Base-by-base conservation (phyloP, 2,888 invertebrate species). In the Nasonovia ribisnigri region DNA sequence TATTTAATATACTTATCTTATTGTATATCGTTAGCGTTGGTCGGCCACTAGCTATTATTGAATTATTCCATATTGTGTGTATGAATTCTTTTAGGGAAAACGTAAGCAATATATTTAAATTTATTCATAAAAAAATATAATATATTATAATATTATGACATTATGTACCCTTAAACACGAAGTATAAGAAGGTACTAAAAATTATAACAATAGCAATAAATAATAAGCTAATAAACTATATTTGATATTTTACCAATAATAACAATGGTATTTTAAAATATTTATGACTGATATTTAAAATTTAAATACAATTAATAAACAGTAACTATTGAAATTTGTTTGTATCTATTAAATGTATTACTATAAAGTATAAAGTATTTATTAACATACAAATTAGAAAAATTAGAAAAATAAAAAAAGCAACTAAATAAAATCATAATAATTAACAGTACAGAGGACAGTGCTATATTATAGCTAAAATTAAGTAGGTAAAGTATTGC, bases 231-330 rank as follows among this genome's bases (percentile, higher is more conserved):
- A 51, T 51, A 16, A 51, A 67, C 16, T 67, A 36, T 46, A 46
- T 46, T 46, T 46, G 46, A 46, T 36, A 67, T 67, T 67, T 67
- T 5, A 36, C n/a, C 16, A 36, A 67, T 67, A 67, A 67, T 67
- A 67, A n/a, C n/a, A 13, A 67, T 67, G n/a, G n/a, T 67, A 67
- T 77, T 77, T 42, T 29, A 51, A 90, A 77, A 42, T 77, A 51
- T 60, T 46, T 42, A 51, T 51, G 36, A 90, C 48, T 77, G 77
- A 90, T 77, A 77, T 84, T n/a, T n/a, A n/a, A n/a, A n/a, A n/a
- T n/a, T n/a, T n/a, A 84, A 77, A 77, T 90, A 51, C 48, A 77
- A 90, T 48, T 51, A 77, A 11, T 51, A 77, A 90, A 90, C 48
- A 51, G 26, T 26, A 77, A 51, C 42, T 60, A 42, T 4, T 46